Evolutionary conservation across 2,888 invertebrate species (phyloP).

Genomic region (Eudasyphora cyanicolor): DNA sequence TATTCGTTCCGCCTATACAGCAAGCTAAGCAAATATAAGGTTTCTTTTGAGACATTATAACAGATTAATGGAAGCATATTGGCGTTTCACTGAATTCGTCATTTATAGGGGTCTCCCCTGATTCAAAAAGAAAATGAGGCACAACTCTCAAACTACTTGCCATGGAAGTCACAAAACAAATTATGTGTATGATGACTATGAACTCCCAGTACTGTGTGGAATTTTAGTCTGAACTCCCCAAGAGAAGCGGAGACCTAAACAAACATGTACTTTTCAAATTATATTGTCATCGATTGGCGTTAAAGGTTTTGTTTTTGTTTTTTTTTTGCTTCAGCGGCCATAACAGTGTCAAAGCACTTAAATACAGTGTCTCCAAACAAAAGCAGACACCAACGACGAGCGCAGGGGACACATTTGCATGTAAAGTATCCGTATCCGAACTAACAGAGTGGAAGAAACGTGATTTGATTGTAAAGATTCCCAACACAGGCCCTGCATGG

Average conservation of each 20-base stretch:
- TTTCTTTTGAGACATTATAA: too few relatives aligned
- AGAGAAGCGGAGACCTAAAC: background rate
- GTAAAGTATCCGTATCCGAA: conserved; percentile 56
- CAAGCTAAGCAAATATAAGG: too few relatives aligned
- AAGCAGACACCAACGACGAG: background rate
- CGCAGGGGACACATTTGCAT: conserved; percentile 25
- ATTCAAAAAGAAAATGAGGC: too few relatives aligned
- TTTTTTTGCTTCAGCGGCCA: background rate
- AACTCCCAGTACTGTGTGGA: too few relatives aligned
- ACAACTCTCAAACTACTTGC: too few relatives aligned
- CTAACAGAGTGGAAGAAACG: conserved; percentile 55
- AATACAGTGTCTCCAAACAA: conserved; percentile 24
- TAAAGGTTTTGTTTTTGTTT: background rate
- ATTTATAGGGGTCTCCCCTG: too few relatives aligned
- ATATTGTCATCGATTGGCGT: conserved; percentile 27
- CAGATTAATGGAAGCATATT: too few relatives aligned
- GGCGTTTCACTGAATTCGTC: too few relatives aligned
- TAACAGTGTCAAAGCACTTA: conserved; percentile 22
- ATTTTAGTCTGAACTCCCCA: background rate
- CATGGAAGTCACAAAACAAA: too few relatives aligned
- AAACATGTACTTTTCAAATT: conserved; percentile 20
- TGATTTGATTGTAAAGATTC: conserved; percentile 62
- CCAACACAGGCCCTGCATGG: background rate
- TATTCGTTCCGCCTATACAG: too few relatives aligned
- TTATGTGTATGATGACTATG: too few relatives aligned